Evolutionary conservation across 2,797 vertebrate genomes (phyloP), one percentile per base, ranked within the genome.

Genomic region (Myotis daubentonii): DNA sequence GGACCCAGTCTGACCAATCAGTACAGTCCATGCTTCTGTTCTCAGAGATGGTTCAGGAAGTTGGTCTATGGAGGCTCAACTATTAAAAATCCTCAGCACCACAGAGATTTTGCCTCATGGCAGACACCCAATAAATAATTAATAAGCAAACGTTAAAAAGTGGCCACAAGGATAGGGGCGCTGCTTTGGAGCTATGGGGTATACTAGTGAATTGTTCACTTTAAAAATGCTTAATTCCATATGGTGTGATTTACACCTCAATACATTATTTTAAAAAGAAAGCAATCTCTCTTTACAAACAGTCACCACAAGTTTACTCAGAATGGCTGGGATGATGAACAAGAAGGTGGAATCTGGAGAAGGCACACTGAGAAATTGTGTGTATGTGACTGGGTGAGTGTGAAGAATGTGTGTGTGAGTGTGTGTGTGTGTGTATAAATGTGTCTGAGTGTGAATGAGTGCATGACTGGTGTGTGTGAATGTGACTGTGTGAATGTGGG

Each of bases 321-420:
- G 1, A 57, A 41, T 15, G 23, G 9, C 71, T 49, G 30, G 23
- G 36, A 55, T 11, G 68, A 44, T 6, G 23, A 15, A 28, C 12
- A 53, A 78, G 49, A 20, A 9, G 23, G 13, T 8, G 17, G 28
- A 25, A 8, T 3, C 44, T 60, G 72, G 51, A 33, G 55, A n/a
- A 47, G 30, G 8, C 0, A 33, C 36, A 5, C 47, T 22, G 78
- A 70, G 11, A 71, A 19, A 28, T 0, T 12, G 55, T 60, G 19
- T 2, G 1, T 30, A 0, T 12, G 17, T 4, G 17, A 2, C 4
- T 36, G 66, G 10, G 33, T 38, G 19, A 9, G 0, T 53, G 47
- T 22, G 55, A 57, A 25, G 1, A 6, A 25, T 60, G 10, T 11
- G 17, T 22, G n/a, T 8, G 11, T 36, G 33, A 15, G 11, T 30